Evolutionary conservation across 2,888 invertebrate species (phyloP).

Genomic region (Brachypterus glaber): DNA sequence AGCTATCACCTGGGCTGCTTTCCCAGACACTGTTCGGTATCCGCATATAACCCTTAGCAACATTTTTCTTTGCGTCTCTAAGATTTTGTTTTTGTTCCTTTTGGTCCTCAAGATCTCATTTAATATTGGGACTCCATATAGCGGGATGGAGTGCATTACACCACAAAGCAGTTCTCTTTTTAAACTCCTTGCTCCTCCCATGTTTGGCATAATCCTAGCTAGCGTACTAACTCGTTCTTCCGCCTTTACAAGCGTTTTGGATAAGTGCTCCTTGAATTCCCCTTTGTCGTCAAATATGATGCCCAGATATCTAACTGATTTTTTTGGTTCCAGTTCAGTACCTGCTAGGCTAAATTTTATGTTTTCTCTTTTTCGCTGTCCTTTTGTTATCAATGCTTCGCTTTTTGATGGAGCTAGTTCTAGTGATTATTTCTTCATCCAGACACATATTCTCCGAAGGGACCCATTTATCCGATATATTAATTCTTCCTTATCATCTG

Average conservation of each 20-base stretch:
- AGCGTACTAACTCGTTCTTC: conserved; percentile 1
- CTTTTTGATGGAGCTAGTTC: conserved; percentile 12
- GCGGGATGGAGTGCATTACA: conserved; percentile 13
- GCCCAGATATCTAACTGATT: conserved; percentile 13
- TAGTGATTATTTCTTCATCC: conserved; percentile 6
- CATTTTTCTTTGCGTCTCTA: conserved; percentile 9
- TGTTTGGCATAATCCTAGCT: conserved; percentile 8
- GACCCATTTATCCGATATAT: neutral
- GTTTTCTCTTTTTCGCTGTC: conserved; percentile 6
- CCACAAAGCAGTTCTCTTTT: conserved; percentile 10
- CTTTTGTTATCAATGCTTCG: conserved; percentile 10
- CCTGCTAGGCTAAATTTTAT: conserved; percentile 6
- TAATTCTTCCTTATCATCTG: conserved; percentile 1
- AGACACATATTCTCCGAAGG: conserved; percentile 3
- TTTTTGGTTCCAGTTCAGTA: conserved; percentile 3
- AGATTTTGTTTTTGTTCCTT: conserved; percentile 10
- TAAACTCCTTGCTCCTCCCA: conserved; percentile 5
- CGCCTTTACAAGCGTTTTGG: conserved; percentile 7
- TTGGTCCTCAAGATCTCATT: conserved; percentile 1
- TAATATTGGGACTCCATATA: conserved; percentile 19
- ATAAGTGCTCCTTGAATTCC: conserved; percentile 6
- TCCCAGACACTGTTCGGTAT: conserved; percentile 15
- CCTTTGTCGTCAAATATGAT: conserved; percentile 9
- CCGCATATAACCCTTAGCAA: conserved; percentile 9
- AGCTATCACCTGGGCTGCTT: conserved; percentile 10